Percentiles rank a stretch among this genome's conserved stretches.
Evolutionary conservation across 2,113 vertebrate species (phyloP).

Genomic region (Perca flavescens): DNA sequence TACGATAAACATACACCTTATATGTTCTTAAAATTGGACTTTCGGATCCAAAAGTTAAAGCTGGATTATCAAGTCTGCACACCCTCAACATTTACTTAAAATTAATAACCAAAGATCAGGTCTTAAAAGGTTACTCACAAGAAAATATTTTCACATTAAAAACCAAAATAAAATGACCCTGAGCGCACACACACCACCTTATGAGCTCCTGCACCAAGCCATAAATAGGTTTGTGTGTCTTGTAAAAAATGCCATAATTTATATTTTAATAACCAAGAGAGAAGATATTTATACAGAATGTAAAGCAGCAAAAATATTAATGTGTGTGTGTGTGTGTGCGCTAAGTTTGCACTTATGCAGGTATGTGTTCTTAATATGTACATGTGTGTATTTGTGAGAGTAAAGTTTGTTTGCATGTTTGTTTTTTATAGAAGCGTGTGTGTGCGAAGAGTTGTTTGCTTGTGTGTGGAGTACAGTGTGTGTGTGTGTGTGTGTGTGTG

Average conservation of each 20-base stretch:
- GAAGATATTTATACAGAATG: conserved; percentile 55
- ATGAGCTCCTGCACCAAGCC: conserved; percentile 23
- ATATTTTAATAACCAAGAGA: conserved; percentile 57
- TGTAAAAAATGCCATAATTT: conserved; percentile 65
- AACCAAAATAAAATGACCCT: conserved; percentile 1
- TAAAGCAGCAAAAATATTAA: conserved; percentile 40
- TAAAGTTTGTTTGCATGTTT: conserved; percentile 18
- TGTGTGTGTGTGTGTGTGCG: conserved; percentile 17
- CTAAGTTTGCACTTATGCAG: neutral
- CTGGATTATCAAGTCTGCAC: neutral
- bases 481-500: conserved; percentile 32
- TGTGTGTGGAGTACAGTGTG: conserved; percentile 1
- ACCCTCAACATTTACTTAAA: neutral
- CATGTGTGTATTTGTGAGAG: conserved; percentile 28
- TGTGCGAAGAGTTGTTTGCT: neutral
- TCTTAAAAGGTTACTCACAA: neutral
- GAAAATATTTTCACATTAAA: conserved; percentile 21
- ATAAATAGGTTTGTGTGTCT: conserved; percentile 51
- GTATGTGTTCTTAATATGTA: conserved; percentile 21
- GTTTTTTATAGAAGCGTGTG: conserved; percentile 17
- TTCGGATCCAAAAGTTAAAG: neutral
- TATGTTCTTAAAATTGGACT: neutral
- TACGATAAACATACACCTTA: neutral
- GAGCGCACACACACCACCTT: neutral
- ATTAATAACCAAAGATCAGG: neutral